phyloP scores from a whole-genome alignment of 1,140 invertebrate genomes.

The Linepithema humile region DNA sequence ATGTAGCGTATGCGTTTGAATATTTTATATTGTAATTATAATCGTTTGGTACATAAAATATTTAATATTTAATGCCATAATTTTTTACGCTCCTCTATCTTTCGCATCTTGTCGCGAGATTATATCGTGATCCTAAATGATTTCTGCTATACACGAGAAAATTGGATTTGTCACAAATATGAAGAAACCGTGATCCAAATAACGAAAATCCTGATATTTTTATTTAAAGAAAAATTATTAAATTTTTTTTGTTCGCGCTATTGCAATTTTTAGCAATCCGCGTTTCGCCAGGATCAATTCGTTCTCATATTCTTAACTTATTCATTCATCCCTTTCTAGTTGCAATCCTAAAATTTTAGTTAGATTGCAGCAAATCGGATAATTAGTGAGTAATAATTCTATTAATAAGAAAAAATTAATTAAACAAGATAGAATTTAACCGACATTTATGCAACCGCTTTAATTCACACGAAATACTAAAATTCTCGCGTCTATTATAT shows the following conservation, averaged over 20 bases:
- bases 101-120: slow-evolving; percentile 20
- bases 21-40: too few species aligned
- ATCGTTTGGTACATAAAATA: too few species aligned
- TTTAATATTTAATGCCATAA: too few species aligned
- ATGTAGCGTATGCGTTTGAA: too few species aligned
- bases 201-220: background rate
- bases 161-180: too few species aligned
- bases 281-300: background rate
- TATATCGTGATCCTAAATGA: slow-evolving; percentile 15
- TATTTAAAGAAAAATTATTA: slow-evolving; percentile 30
- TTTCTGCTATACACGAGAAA: slow-evolving; percentile 17
- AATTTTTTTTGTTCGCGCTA: background rate
- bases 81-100: slow-evolving; percentile 33
- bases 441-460: background rate
- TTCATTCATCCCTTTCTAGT: background rate
- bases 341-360: background rate
- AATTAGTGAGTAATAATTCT: background rate
- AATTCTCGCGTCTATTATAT: slow-evolving; percentile 26
- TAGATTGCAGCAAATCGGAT: background rate
- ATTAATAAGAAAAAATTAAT: background rate
- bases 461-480: background rate
- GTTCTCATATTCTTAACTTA: background rate
- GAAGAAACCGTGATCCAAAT: background rate
- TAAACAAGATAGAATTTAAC: background rate
- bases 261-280: background rate